Evolutionary conservation across 1,140 invertebrate species (phyloP).

Genomic region (Hormaphis cornu): DNA sequence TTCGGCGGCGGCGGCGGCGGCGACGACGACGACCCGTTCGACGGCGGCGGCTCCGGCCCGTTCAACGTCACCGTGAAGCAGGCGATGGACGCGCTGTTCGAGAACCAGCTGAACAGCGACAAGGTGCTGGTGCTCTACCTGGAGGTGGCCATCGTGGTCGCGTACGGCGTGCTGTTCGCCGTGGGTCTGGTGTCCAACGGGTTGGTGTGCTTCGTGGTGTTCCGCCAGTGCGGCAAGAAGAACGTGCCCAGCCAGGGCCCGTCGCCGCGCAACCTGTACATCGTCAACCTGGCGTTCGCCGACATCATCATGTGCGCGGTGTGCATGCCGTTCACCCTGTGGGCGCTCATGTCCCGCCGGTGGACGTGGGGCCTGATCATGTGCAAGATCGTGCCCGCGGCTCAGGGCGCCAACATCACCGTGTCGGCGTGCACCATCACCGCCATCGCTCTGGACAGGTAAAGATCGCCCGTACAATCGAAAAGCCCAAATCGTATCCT

Average conservation of each 20-base stretch:
- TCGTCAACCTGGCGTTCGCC: conserved; percentile 52
- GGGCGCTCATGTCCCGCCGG: conserved; percentile 41
- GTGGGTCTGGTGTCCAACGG: conserved; percentile 40
- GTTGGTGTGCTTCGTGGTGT: conserved; percentile 43
- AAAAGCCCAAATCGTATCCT: no score
- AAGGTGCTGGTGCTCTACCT: conserved; percentile 34
- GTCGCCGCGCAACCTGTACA: conserved; percentile 53
- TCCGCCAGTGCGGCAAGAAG: conserved; percentile 42
- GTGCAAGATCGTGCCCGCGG: conserved; percentile 49
- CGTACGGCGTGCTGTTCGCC: conserved; percentile 37
- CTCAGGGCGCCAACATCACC: conserved; percentile 49
- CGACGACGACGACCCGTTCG: background rate
- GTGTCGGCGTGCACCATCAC: conserved; percentile 53
- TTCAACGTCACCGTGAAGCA: conserved; percentile 23
- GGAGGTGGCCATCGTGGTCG: conserved; percentile 37
- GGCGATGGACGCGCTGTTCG: conserved; percentile 21
- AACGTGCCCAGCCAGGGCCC: conserved; percentile 40
- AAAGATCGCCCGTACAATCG: background rate
- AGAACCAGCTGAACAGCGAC: conserved; percentile 16
- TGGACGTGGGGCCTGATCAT: conserved; percentile 45
- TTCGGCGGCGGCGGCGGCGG: no score
- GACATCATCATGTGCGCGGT: conserved; percentile 51
- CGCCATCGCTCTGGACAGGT: conserved; percentile 52
- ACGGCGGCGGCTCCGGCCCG: background rate
- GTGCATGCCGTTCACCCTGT: conserved; percentile 51